Conservation (phyloP, 1,140 invertebrate species). For the Tetramorium parvispinum region DNA sequence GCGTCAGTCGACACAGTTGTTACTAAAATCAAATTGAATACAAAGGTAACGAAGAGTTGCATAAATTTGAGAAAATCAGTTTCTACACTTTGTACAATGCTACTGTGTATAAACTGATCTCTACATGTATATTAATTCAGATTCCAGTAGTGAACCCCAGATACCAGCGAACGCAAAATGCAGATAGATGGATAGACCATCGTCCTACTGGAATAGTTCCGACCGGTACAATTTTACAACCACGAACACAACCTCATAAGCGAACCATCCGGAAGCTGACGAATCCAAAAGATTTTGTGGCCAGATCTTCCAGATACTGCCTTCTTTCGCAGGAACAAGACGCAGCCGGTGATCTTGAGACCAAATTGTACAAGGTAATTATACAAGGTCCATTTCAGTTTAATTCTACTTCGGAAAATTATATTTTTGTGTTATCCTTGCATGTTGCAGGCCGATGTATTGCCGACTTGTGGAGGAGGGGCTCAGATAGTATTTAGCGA, state of each 20-base stretch:
- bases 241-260: slow-evolving; percentile 90
- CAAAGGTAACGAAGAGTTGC: slow-evolving; percentile 33
- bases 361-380: slow-evolving; percentile 93
- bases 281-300: slow-evolving; percentile 85
- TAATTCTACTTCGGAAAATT: not conserved
- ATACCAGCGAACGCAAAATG: slow-evolving; percentile 92
- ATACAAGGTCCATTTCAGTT: not conserved
- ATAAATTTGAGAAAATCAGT: slow-evolving; percentile 61
- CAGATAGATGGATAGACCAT: slow-evolving; percentile 96
- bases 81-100: slow-evolving; percentile 14
- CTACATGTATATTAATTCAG: not conserved
- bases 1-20: not conserved
- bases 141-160: slow-evolving; percentile 89
- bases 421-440: not conserved
- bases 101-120: not conserved
- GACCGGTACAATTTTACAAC: slow-evolving; percentile 94
- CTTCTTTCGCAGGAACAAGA: slow-evolving; percentile 96
- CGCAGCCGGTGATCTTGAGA: slow-evolving; percentile 96
- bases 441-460: slow-evolving; percentile 91
- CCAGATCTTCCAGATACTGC: slow-evolving; percentile 93
- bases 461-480: slow-evolving; percentile 97
- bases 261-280: slow-evolving; percentile 93
- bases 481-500: slow-evolving; percentile 98
- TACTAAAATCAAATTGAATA: not conserved
- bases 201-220: slow-evolving; percentile 90